Conservation (phyloP, 2,113 vertebrate genomes). For the Ictidomys tridecemlineatus region DNA sequence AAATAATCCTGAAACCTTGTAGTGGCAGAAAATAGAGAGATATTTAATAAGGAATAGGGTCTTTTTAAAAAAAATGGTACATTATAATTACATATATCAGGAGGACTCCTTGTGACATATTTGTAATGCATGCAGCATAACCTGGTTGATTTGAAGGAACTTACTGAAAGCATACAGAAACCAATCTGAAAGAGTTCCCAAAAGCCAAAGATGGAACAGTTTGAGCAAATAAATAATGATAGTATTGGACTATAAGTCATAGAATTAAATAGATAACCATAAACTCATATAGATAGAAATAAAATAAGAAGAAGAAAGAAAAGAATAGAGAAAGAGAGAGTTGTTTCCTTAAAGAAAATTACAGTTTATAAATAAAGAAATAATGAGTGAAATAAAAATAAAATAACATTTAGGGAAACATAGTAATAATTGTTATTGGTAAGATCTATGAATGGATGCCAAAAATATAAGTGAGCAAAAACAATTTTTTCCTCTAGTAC, state of each 20-base stretch:
- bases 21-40: background rate
- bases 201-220: background rate
- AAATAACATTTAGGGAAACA: background rate
- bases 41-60: background rate
- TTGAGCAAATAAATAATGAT: background rate
- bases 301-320: background rate
- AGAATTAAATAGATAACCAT: constrained; percentile 15
- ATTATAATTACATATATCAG: no score
- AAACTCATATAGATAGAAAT: background rate
- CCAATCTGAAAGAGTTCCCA: background rate
- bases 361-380: background rate
- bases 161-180: background rate
- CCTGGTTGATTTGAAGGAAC: no score
- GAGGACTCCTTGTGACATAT: no score
- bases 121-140: no score
- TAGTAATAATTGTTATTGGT: background rate
- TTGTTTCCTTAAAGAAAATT: constrained; percentile 19
- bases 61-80: no score
- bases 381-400: background rate
- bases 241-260: background rate
- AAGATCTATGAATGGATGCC: background rate
- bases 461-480: background rate
- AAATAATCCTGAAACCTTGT: background rate
- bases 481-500: no score
- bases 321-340: no score